Conservation (phyloP, 2,113 vertebrate species). For the Colius striatus region DNA sequence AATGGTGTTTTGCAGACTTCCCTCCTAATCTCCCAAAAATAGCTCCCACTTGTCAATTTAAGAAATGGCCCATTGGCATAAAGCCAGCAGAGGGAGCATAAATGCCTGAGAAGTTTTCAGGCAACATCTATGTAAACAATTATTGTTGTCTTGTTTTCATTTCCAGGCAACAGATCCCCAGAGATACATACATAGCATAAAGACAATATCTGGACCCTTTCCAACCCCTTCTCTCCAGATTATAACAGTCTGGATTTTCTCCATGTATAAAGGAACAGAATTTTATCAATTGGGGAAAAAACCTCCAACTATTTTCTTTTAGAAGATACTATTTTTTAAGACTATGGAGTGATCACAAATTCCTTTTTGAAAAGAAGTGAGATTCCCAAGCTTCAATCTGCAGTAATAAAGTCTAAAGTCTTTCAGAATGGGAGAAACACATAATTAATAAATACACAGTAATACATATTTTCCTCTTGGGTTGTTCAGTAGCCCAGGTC, state of each 20-base stretch:
- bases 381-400: background rate
- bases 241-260: background rate
- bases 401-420: background rate
- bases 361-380: background rate
- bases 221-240: background rate
- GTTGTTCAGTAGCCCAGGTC: background rate
- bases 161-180: constrained; percentile 53
- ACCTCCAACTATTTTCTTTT: background rate
- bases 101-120: constrained; percentile 10
- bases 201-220: constrained; percentile 20
- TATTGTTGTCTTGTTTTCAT: constrained; percentile 56
- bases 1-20: background rate
- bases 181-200: background rate
- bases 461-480: background rate
- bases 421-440: background rate
- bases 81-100: background rate
- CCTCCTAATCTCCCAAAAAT: background rate
- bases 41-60: background rate
- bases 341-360: background rate
- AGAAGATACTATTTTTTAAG: background rate
- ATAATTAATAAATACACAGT: background rate
- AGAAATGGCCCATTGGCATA: background rate
- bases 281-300: background rate
- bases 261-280: background rate
- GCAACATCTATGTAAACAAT: constrained; percentile 36